phyloP scores from a whole-genome alignment of 2,797 vertebrate species.

The Gallinago stenura region DNA sequence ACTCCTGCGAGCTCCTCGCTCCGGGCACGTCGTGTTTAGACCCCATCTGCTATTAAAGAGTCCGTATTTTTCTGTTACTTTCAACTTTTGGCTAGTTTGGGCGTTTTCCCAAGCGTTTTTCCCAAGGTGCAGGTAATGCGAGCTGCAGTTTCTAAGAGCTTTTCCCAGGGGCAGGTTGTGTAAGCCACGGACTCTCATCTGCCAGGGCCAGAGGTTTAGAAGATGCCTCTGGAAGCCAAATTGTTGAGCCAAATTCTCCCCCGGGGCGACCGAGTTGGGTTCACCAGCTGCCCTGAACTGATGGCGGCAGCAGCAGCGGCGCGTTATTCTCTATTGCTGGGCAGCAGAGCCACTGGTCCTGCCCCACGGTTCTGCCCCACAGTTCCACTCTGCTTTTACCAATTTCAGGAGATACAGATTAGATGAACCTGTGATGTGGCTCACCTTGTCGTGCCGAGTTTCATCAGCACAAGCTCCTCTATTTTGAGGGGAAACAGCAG shows the following conservation, averaged over 20 bases:
- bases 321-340: rapidly evolving
- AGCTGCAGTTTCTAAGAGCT: not conserved
- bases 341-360: not conserved
- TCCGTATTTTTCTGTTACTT: not conserved
- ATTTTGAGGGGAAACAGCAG: rapidly evolving
- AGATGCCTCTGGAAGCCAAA: not conserved
- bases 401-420: rapidly evolving
- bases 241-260: not conserved
- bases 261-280: not conserved
- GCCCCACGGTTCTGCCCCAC: not conserved
- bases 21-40: not conserved
- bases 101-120: not conserved
- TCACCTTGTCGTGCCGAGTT: not conserved
- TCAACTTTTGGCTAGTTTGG: not conserved
- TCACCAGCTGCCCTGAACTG: not conserved
- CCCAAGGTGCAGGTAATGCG: not conserved
- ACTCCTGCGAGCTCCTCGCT: not conserved
- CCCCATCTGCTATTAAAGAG: not conserved
- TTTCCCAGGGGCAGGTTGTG: not conserved
- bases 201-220: not conserved
- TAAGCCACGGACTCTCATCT: not conserved
- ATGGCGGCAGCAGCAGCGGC: not conserved
- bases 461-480: not conserved
- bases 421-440: rapidly evolving
- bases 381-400: rapidly evolving